Base-by-base conservation (phyloP, 2,888 invertebrate species). In the Pristionchus japonicus region DNA sequence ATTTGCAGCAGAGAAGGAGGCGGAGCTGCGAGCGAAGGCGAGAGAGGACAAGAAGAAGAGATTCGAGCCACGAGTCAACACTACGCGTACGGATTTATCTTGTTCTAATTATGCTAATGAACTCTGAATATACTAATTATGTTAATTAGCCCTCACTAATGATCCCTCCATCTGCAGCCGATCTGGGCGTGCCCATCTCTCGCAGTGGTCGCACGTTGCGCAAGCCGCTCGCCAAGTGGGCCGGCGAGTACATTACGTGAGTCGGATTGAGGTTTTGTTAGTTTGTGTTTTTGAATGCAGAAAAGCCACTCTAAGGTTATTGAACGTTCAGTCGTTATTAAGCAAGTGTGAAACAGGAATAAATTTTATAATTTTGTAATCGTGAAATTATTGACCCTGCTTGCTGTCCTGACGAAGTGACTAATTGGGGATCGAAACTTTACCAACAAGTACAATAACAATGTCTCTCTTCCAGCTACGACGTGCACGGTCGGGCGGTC, bases 1-100 rank as follows among this genome's bases (percentile, higher is more conserved):
- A 23, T 77, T 80, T 47, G 43, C 80, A 80, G 80, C 47, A 15
- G 17, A 27, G 15, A 49, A n/a, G 20, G 82, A 52, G 43, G 85
- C 85, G 4, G 85, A 85, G 34, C 13, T 34, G 85, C 23, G 34
- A 43, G 34, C 27, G 67, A 43, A 85, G 43, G 67, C 67, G 11
- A 67, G 64, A 27, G 85, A 85, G n/a, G 67, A 27, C 47, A 85
- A 85, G 64, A 85, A 67, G 67, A 85, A 85, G 43, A 64, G 67
- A 64, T 61, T 64, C 40, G 61, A 61, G 64, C 47, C 43, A n/a
- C 37, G 40, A 49, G 40, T 67, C 43, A 43, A 85, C 31, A 23
- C n/a, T 31, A 61, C 61, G 13, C 85, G 82, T 83, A 31, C 34
- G 82, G 52, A 34, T 34, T 20, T 23, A 9, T 6, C 40, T 34